phyloP scores from a whole-genome alignment of 2,797 vertebrate genomes.

The Crocidura indochinensis region DNA sequence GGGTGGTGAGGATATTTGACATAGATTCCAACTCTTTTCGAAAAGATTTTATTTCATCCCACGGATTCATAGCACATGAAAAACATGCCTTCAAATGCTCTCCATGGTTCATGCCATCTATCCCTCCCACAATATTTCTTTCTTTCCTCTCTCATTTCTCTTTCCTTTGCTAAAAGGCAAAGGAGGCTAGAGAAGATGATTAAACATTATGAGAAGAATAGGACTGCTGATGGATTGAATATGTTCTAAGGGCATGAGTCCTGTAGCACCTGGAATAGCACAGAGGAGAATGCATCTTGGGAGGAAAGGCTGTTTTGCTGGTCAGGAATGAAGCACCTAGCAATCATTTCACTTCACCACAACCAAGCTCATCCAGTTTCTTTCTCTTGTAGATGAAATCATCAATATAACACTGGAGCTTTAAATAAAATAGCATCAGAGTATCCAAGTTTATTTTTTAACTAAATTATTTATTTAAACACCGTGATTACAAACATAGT shows the following conservation, averaged over 20 bases:
- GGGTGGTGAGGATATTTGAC: not conserved
- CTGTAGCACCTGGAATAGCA: too few species aligned
- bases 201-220: not conserved
- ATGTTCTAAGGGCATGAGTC: not conserved
- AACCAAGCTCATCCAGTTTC: not conserved
- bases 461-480: too few species aligned
- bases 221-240: not conserved
- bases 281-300: not conserved
- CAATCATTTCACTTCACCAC: not conserved
- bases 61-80: slow-evolving; percentile 31
- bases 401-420: slow-evolving; percentile 24
- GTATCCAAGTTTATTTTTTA: not conserved
- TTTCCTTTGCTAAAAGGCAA: slow-evolving; percentile 18
- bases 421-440: not conserved
- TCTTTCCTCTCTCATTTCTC: not conserved
- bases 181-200: not conserved
- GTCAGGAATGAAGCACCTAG: too few species aligned
- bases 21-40: not conserved
- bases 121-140: not conserved
- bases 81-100: not conserved
- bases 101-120: not conserved
- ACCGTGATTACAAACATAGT: too few species aligned
- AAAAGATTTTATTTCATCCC: slow-evolving; percentile 70
- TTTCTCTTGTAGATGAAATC: slow-evolving; percentile 1
- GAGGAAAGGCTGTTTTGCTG: not conserved